Conservation (phyloP, 2,888 invertebrate species). For the Chalcosyrphus nemorum region DNA sequence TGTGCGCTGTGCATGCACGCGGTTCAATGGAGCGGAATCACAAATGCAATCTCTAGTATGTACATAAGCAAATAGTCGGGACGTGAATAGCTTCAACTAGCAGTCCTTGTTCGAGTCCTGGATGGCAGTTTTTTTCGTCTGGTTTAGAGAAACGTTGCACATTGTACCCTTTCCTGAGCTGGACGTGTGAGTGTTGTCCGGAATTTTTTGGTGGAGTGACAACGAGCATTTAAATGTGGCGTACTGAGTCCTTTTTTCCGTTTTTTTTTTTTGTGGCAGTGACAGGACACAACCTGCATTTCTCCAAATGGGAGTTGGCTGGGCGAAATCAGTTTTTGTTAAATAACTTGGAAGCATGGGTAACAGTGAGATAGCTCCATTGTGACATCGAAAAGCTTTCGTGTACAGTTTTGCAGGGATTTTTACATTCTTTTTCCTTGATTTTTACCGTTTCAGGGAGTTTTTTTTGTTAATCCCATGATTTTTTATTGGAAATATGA, state of each 20-base stretch:
- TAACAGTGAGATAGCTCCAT: constrained; percentile 1
- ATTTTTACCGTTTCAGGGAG: neutral
- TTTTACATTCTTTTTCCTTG: constrained; percentile 7
- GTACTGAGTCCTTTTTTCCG: constrained; percentile 1
- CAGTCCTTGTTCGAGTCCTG: neutral
- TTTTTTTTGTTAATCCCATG: constrained; percentile 2
- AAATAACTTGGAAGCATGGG: constrained; percentile 6
- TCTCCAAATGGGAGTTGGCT: constrained; percentile 19
- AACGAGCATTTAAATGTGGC: constrained; percentile 66
- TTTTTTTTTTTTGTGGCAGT: neutral
- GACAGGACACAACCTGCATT: constrained; percentile 35
- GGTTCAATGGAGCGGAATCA: constrained; percentile 60
- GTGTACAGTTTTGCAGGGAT: constrained; percentile 44
- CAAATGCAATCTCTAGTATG: constrained; percentile 43
- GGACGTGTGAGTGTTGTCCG: constrained; percentile 48
- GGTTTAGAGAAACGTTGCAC: constrained; percentile 29
- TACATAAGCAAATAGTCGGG: constrained; percentile 33
- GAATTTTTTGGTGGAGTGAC: constrained; percentile 46
- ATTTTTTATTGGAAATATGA: constrained; percentile 52
- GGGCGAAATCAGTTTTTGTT: neutral
- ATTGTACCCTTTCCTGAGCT: neutral
- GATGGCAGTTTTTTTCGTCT: constrained; percentile 24
- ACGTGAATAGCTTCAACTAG: constrained; percentile 56
- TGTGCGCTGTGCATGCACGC: constrained; percentile 43
- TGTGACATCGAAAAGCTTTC: constrained; percentile 54